A percentile compares a stretch with the other conserved stretches of the same genome.
phyloP scores from a whole-genome alignment of 2,888 invertebrate genomes.

The Cabera pusaria region DNA sequence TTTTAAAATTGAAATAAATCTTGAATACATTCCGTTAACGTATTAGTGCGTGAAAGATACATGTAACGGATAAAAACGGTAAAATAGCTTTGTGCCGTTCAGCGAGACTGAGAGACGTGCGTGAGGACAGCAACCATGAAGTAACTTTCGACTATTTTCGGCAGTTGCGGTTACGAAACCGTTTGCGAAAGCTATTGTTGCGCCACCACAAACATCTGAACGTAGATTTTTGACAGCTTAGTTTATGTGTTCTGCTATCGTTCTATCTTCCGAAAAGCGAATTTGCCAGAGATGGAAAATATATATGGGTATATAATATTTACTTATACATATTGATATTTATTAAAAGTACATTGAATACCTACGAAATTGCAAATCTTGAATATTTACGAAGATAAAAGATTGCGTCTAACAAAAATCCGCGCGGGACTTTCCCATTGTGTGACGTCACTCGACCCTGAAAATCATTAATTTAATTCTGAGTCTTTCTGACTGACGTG shows the following conservation, averaged over 20 bases:
- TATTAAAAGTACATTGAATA: too few species aligned
- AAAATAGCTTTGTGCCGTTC: constrained; percentile 27
- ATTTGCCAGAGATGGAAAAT: too few species aligned
- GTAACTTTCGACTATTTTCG: constrained; percentile 73
- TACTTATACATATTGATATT: too few species aligned
- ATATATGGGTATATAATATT: too few species aligned
- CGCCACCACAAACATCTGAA: constrained; percentile 42
- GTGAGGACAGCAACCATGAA: constrained; percentile 54
- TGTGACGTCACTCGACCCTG: too few species aligned
- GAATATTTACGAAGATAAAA: too few species aligned
- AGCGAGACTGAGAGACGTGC: constrained; percentile 35
- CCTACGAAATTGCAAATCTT: too few species aligned
- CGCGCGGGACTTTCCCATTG: too few species aligned
- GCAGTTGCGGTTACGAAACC: constrained; percentile 63
- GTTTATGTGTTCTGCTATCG: constrained; percentile 9
- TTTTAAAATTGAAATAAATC: constrained; percentile 4
- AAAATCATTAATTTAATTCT: too few species aligned
- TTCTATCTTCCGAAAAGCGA: too few species aligned
- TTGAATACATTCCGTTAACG: background rate
- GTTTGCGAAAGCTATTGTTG: constrained; percentile 72
- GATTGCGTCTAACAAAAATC: too few species aligned
- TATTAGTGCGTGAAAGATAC: constrained; percentile 17
- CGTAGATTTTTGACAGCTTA: constrained; percentile 42
- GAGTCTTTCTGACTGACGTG: too few species aligned
- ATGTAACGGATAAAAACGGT: constrained; percentile 29